These are phyloP conservation scores for Phalacrocorax carbo DNA, from an alignment of 2,113 vertebrate species.

Conservation along the genomic window DNA sequence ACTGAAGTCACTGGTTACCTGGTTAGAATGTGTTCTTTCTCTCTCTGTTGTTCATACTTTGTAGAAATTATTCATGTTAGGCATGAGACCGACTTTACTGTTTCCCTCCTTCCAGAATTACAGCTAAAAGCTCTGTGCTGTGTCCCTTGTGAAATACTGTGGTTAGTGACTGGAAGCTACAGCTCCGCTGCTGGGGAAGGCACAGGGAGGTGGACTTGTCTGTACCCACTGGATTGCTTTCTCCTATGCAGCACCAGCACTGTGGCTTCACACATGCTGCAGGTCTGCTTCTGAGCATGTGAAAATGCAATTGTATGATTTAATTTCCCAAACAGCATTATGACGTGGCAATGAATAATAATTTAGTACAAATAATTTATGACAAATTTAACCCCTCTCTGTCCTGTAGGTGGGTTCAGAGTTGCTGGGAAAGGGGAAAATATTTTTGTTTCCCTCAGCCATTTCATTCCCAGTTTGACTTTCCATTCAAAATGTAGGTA, in stretches of 20 bases:
- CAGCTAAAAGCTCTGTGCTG: neutral
- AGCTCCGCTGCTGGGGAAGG: neutral
- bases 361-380: neutral
- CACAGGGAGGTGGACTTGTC: fast-evolving
- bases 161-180: neutral
- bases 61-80: neutral
- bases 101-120: neutral
- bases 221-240: neutral
- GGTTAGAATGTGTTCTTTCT: neutral
- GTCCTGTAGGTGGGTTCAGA: neutral
- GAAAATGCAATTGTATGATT: neutral
- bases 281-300: fast-evolving
- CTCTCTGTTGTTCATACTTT: neutral
- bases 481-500: neutral
- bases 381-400: neutral
- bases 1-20: neutral
- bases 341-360: neutral
- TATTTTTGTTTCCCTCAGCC: neutral
- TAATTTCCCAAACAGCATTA: neutral
- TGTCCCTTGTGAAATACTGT: neutral
- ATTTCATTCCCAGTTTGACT: neutral
- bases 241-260: neutral
- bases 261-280: fast-evolving
- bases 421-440: neutral
- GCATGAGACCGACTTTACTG: neutral